Percentiles rank a stretch among this genome's conserved stretches.
Evolutionary conservation across 2,888 invertebrate genomes (phyloP).

Genomic region (Epicampocera succincta): DNA sequence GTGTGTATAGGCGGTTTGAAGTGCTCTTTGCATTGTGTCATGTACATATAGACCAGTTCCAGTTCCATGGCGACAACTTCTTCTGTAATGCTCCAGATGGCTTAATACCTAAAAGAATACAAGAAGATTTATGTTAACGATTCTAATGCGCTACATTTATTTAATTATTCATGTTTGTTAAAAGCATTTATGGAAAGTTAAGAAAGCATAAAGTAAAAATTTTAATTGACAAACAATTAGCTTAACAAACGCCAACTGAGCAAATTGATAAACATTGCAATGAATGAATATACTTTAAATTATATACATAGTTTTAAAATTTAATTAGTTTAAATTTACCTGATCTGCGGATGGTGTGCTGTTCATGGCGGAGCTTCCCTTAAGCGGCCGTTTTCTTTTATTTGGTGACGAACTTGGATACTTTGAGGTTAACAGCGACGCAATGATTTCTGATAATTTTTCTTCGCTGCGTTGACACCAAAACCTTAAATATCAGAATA

Average conservation of each 20-base stretch:
- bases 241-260: no score
- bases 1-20: conserved; percentile 93
- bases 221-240: no score
- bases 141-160: no score
- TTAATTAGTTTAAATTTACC: conserved; percentile 78
- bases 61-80: conserved; percentile 85
- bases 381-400: conserved; percentile 92
- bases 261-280: no score
- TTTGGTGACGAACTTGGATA: conserved; percentile 94
- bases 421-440: conserved; percentile 89
- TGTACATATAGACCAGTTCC: conserved; percentile 91
- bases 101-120: conserved; percentile 86
- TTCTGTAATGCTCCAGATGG: conserved; percentile 94
- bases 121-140: background rate
- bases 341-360: conserved; percentile 91
- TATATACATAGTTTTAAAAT: no score
- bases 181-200: no score
- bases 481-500: conserved; percentile 82
- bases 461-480: conserved; percentile 97
- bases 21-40: conserved; percentile 94
- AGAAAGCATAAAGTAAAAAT: no score
- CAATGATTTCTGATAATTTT: conserved; percentile 91
- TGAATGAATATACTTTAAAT: no score
- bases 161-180: no score
- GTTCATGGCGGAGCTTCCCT: conserved; percentile 86